Base-by-base conservation (phyloP, 2,888 invertebrate species). In the Dolomedes plantarius region DNA sequence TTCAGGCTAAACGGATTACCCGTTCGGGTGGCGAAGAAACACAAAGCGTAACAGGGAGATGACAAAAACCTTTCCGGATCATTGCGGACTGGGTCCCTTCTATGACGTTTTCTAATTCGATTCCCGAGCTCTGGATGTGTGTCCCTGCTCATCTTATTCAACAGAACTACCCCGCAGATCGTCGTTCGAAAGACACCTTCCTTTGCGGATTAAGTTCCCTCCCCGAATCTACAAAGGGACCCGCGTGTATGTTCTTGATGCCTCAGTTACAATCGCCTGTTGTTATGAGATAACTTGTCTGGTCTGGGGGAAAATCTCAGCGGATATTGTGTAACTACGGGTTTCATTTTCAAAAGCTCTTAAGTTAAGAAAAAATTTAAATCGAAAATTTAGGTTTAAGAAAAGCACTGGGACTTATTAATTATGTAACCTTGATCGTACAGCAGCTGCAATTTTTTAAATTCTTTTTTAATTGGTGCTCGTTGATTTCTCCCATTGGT, bases 11-110 rank as follows among this genome's bases (percentile, higher is more conserved):
- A 77, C 72, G 83, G 83, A 85, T 85, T 85, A 85, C 39, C 31
- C 46, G 56, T 32, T 67, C 32, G 31, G 41, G 56, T 50, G 56
- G 28, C n/a, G 83, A 67, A 68, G 72, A 85, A 28, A 76, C 73
- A 85, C 83, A 85, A 77, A 77, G 73, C 31, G 65, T 29, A 41
- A 72, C 77, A 83, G 72, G 36, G 67, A 41, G 73, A 77, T 77
- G 83, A 85, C 73, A 85, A 85, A 85, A 85, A 73, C 77, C 41
- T 77, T 72, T 85, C 62, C 73, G 83, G 72, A 76, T 77, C 67
- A 56, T 31, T 77, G 83, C 65, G 32, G 76, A 81, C 65, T 19
- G 50, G 46, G 50, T 31, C 71, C 27, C 73, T 85, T 85, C 72
- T 78, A 67, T 72, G 83, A 85, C 67, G 77, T 19, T 73, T 67